These are phyloP conservation scores for Leucophenga montana DNA, from an alignment of 2,888 invertebrate species.

Conservation along the genomic window DNA sequence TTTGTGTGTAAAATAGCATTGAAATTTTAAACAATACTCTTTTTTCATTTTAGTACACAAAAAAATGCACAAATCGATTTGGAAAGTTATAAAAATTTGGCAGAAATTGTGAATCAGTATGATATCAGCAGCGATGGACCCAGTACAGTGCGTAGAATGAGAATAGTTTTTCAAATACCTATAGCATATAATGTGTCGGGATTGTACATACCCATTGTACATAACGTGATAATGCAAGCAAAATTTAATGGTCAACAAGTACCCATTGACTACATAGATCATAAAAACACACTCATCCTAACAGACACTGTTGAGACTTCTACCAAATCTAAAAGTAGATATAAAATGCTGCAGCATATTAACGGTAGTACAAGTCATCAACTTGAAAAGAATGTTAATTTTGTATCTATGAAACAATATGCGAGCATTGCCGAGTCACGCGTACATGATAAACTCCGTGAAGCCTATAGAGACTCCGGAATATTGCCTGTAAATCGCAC, in stretches of 20 bases:
- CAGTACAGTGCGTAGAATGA: conserved; percentile 66
- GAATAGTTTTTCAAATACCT: conserved; percentile 68
- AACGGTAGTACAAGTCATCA: conserved; percentile 59
- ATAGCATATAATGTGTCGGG: conserved; percentile 67
- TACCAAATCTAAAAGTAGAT: too few relatives aligned
- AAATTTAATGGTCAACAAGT: conserved; percentile 67
- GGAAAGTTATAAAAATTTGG: conserved; percentile 63
- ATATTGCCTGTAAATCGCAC: conserved; percentile 71
- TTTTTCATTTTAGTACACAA: conserved; percentile 58
- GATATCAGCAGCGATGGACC: conserved; percentile 72
- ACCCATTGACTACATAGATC: conserved; percentile 63
- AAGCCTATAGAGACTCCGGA: conserved; percentile 62
- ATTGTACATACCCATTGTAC: conserved; percentile 64
- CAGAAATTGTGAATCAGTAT: conserved; percentile 67
- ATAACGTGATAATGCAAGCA: conserved; percentile 68
- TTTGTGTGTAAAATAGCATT: neutral
- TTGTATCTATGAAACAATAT: conserved; percentile 66
- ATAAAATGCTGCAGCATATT: too few relatives aligned
- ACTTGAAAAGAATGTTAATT: conserved; percentile 47
- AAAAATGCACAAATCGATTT: conserved; percentile 64
- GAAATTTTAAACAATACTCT: rapidly evolving
- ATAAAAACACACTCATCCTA: conserved; percentile 67
- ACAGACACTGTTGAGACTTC: too few relatives aligned
- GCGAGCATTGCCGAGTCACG: conserved; percentile 64
- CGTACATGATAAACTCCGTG: conserved; percentile 63